Percentiles rank a stretch among this genome's conserved stretches.
Conservation (phyloP, 1,140 invertebrate genomes). For the Drosophila pachea region DNA sequence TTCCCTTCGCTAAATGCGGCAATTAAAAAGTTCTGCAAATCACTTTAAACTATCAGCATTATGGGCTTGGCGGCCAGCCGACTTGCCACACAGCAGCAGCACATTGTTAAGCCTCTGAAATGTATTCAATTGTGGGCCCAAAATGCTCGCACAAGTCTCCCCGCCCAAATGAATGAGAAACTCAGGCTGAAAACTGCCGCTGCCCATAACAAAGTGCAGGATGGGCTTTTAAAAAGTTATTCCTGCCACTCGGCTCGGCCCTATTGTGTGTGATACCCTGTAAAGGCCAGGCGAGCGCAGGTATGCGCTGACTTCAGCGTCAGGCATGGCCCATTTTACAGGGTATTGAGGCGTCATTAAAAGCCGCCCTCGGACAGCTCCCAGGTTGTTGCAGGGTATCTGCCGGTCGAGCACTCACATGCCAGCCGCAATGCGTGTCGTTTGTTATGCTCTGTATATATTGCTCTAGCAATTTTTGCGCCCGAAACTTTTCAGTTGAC, state of each 20-base stretch:
- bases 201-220: constrained; percentile 26
- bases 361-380: no score
- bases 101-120: constrained; percentile 49
- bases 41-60: constrained; percentile 45
- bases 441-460: constrained; percentile 19
- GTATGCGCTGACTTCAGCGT: background rate
- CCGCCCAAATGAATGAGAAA: constrained; percentile 3
- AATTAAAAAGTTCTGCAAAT: constrained; percentile 64
- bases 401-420: background rate
- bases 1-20: constrained; percentile 19
- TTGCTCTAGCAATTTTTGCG: constrained; percentile 13
- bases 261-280: background rate
- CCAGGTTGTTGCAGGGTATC: background rate
- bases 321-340: no score
- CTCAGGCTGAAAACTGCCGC: constrained; percentile 15
- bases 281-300: background rate
- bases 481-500: constrained; percentile 41
- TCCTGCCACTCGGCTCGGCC: background rate
- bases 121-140: constrained; percentile 38
- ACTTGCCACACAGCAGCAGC: no score
- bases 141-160: constrained; percentile 29
- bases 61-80: constrained; percentile 34
- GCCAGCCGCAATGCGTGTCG: constrained; percentile 12
- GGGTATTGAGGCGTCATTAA: no score
- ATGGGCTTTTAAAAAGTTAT: constrained; percentile 35